These are phyloP conservation scores for Elysia chlorotica DNA, from an alignment of 1,140 invertebrate species.

Conservation along the genomic window DNA sequence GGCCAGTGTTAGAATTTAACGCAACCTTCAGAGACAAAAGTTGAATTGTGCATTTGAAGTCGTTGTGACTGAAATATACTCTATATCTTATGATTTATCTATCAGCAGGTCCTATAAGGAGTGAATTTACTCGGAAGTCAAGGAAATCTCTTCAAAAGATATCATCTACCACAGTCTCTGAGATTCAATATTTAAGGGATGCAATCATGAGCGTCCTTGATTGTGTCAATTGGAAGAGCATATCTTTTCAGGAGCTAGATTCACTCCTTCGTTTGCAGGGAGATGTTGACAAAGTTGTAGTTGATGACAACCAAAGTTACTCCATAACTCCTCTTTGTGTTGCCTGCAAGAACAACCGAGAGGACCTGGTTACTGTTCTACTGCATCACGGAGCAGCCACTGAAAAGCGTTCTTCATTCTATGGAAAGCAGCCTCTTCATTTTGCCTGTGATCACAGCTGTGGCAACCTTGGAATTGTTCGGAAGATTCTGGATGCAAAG, in stretches of 20 bases:
- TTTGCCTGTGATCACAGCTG: constrained; percentile 24
- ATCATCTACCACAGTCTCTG: no score
- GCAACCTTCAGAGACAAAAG: no score
- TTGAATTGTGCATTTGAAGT: no score
- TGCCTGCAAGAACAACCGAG: constrained; percentile 26
- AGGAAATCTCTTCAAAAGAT: no score
- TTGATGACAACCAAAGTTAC: not conserved
- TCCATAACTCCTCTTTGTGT: constrained; percentile 20
- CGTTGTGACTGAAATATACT: no score
- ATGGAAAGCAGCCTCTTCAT: constrained; percentile 23
- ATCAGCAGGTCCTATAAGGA: no score
- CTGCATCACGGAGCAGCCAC: constrained; percentile 17
- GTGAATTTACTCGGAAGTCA: no score
- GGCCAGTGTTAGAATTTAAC: no score
- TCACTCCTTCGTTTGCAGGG: not conserved
- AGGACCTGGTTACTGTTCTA: constrained; percentile 20
- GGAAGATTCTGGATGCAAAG: constrained; percentile 13
- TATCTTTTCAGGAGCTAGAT: constrained; percentile 14
- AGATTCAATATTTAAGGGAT: no score
- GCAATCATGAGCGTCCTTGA: constrained; percentile 5
- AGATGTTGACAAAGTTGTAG: not conserved
- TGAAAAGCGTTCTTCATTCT: constrained; percentile 6
- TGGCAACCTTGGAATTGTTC: constrained; percentile 22
- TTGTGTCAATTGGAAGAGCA: not conserved
- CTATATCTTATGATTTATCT: no score